Evolutionary conservation across 1,140 invertebrate species (phyloP).

Genomic region (Drosophila parabipectinata): DNA sequence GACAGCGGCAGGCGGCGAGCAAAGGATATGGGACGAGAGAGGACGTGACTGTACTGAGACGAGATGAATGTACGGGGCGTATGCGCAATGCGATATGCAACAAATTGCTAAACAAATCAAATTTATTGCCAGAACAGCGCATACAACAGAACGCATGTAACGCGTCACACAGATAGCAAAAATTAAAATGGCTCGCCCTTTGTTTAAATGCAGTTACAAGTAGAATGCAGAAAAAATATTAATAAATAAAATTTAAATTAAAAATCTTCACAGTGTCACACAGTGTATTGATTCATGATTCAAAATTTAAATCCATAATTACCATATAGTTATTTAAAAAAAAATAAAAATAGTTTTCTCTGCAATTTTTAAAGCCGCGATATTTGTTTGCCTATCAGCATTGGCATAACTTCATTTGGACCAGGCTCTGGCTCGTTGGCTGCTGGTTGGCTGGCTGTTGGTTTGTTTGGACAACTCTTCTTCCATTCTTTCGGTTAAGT

Average conservation of each 20-base stretch:
- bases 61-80: conserved; percentile 77
- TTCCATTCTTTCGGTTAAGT: conserved; percentile 58
- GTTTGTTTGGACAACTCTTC: conserved; percentile 26
- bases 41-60: conserved; percentile 42
- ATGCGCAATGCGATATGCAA: conserved; percentile 81
- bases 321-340: not conserved
- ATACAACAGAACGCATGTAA: conserved; percentile 57
- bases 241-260: not conserved
- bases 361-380: conserved; percentile 18
- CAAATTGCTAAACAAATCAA: conserved; percentile 83
- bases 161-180: conserved; percentile 67
- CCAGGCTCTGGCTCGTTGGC: conserved; percentile 27
- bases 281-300: too few species aligned
- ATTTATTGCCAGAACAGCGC: conserved; percentile 70
- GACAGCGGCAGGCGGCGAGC: conserved; percentile 15
- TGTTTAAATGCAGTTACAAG: conserved; percentile 18
- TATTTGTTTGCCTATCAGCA: conserved; percentile 61
- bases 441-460: conserved; percentile 10
- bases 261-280: too few species aligned
- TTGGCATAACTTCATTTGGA: conserved; percentile 77
- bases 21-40: not conserved
- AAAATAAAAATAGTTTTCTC: not conserved
- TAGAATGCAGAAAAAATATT: not conserved
- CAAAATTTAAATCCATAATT: too few species aligned
- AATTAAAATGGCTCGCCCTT: conserved; percentile 69